Conservation (phyloP, 2,888 invertebrate genomes). For the Argyresthia albistria region DNA sequence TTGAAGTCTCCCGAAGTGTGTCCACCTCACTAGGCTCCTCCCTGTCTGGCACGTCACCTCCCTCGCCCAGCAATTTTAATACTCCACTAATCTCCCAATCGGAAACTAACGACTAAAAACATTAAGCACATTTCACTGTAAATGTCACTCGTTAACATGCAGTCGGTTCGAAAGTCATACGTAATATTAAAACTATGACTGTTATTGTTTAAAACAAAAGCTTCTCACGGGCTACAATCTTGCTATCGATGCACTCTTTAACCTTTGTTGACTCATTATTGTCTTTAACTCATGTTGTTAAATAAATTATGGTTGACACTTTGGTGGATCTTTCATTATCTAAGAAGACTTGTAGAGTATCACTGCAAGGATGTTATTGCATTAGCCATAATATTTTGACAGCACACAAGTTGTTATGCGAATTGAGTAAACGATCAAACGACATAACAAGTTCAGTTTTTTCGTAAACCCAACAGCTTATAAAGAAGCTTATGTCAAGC, state of each 20-base stretch:
- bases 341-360: neutral
- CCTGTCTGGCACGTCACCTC: neutral
- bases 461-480: neutral
- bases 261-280: slow-evolving; percentile 2
- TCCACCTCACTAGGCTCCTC: neutral
- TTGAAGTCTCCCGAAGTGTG: neutral
- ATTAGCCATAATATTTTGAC: too few species aligned
- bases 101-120: slow-evolving; percentile 11
- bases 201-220: slow-evolving; percentile 12
- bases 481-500: neutral
- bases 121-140: slow-evolving; percentile 12
- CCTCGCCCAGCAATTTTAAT: slow-evolving; percentile 8
- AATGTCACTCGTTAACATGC: slow-evolving; percentile 13
- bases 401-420: neutral
- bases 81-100: slow-evolving; percentile 7
- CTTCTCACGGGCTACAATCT: slow-evolving; percentile 17
- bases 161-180: slow-evolving; percentile 17
- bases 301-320: neutral
- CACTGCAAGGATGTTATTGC: neutral
- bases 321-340: neutral
- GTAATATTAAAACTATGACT: slow-evolving; percentile 8
- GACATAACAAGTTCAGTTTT: too few species aligned
- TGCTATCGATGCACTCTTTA: slow-evolving; percentile 15
- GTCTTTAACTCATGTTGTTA: neutral
- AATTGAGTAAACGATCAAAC: too few species aligned